A percentile compares a stretch with the other conserved stretches of the same genome.
Conservation (phyloP, 2,797 vertebrate species). For the Perodicticus potto region DNA sequence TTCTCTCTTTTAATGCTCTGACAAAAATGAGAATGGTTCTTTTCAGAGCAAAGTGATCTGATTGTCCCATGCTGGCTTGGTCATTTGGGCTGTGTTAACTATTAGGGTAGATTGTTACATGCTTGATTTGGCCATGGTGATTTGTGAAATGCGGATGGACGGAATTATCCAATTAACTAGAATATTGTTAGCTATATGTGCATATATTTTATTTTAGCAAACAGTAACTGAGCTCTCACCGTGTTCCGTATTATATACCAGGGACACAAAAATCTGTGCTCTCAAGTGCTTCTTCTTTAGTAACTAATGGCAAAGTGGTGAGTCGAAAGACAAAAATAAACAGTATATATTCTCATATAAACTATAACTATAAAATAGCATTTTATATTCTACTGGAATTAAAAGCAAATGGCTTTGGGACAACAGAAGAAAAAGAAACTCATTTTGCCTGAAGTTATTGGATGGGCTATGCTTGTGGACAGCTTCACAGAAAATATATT, state of each 20-base stretch:
- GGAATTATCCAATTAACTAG: conserved; percentile 22
- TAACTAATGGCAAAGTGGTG: neutral
- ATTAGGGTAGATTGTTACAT: neutral
- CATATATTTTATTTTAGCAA: conserved; percentile 24
- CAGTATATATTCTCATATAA: neutral
- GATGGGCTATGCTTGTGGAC: neutral
- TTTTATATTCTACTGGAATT: neutral
- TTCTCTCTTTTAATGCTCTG: conserved; percentile 46
- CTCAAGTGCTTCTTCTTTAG: neutral
- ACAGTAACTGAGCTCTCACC: neutral
- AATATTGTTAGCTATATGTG: neutral
- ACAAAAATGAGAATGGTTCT: conserved; percentile 48
- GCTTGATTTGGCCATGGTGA: neutral
- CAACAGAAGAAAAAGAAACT: conserved; percentile 5
- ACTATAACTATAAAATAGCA: neutral
- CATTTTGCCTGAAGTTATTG: neutral
- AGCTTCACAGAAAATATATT: neutral
- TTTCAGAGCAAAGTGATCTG: neutral
- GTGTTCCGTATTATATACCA: neutral
- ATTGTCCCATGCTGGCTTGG: neutral
- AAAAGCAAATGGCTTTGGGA: neutral
- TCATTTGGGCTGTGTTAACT: conserved; percentile 26
- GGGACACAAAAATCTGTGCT: neutral
- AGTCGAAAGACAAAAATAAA: neutral
- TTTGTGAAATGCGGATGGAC: neutral